Evolutionary conservation across 2,888 invertebrate species (phyloP), one percentile per base, ranked within the genome.

Genomic region (Coleophora deauratella): DNA sequence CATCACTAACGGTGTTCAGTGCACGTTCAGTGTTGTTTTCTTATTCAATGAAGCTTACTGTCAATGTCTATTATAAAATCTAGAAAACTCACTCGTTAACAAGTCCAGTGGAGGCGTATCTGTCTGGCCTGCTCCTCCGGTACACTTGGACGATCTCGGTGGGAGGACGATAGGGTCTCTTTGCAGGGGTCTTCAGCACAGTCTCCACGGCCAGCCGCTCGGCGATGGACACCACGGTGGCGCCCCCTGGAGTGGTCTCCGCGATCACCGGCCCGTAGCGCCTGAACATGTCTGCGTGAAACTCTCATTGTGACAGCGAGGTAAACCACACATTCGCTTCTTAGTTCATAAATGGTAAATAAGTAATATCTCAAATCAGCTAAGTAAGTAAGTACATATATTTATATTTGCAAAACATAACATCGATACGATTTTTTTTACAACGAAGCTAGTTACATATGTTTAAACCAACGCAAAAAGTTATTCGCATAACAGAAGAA

Each of bases 71-170:
- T 21, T 21, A 21, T 21, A 4, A 21, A 21, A 21, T 6, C 69
- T 62, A 66, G 61, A 48, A 57, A 54, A 89, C 93, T 90, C 82
- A 94, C 91, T 94, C 94, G 69, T 95, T 95, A 27, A 93, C 93
- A 38, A 96, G 87, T 51, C 96, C 95, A 15, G 91, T 89, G 50
- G 92, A 93, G 27, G 93, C 90, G 69, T 95, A 96, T 66, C 93
- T 87, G 62, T 95, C 95, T 0, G 92, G 92, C 12, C 92, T 85
- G 34, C 90, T 89, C 40, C 80, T 86, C 27, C 95, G 84, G 74
- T 95, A 95, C 55, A 90, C 86, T 37, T 91, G 90, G 15, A 93
- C 90, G 51, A 94, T 92, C 76, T 94, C 94, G 1, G 93, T 93
- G 28, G 93, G 93, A 9, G 96, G 95, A 12, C 96, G 87, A 57